These are phyloP conservation scores for Salticus scenicus DNA, from an alignment of 2,888 invertebrate genomes.

Conservation along the genomic window DNA sequence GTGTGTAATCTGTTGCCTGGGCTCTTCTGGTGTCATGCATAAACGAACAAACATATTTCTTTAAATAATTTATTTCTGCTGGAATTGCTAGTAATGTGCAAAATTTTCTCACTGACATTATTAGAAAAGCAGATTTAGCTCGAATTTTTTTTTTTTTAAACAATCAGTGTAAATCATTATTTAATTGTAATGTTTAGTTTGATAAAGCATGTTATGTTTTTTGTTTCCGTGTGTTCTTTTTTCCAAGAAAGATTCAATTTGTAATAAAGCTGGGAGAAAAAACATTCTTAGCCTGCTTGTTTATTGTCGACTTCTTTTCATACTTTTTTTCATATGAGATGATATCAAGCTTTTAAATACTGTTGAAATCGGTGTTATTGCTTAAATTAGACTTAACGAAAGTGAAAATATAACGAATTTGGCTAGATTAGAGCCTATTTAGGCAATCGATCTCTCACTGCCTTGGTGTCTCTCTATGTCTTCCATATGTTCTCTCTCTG, in stretches of 20 bases:
- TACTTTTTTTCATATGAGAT: no score
- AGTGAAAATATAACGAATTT: background rate
- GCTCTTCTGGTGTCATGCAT: conserved; percentile 32
- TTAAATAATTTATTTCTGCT: background rate
- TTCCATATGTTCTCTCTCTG: conserved; percentile 59
- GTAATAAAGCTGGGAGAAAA: no score
- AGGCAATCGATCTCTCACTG: conserved; percentile 24
- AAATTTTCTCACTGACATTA: background rate
- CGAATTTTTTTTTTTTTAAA: background rate
- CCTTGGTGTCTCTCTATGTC: conserved; percentile 61
- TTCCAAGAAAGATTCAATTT: no score
- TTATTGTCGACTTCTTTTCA: no score
- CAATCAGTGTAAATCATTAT: no score
- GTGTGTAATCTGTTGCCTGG: conserved; percentile 28
- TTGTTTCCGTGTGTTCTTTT: no score
- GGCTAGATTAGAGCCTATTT: conserved; percentile 1
- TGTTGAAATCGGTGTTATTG: no score
- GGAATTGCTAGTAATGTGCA: background rate
- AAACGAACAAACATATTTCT: background rate
- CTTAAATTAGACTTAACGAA: no score
- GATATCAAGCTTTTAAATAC: no score
- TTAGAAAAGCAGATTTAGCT: background rate
- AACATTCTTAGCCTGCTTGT: no score
- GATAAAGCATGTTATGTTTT: no score
- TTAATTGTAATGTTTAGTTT: no score